These are phyloP conservation scores for Orchesella cincta DNA, from an alignment of 1,140 invertebrate species.

Conservation along the genomic window DNA sequence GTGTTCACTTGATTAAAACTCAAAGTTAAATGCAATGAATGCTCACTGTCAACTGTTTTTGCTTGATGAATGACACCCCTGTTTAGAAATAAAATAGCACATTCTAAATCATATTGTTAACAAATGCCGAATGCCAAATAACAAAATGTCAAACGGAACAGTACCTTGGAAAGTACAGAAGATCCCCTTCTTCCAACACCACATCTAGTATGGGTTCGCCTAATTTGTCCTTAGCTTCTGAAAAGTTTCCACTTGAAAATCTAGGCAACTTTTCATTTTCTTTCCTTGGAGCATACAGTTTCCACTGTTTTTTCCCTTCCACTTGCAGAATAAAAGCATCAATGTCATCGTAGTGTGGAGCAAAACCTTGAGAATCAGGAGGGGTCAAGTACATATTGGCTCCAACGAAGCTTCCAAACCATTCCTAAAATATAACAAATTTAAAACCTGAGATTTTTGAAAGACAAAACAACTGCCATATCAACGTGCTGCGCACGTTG, in stretches of 20 bases:
- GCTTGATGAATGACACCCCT: slow-evolving; percentile 93
- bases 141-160: neutral
- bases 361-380: slow-evolving; percentile 92
- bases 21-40: slow-evolving; percentile 90
- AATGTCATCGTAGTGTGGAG: slow-evolving; percentile 97
- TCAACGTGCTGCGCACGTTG: no score
- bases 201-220: slow-evolving; percentile 80
- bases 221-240: slow-evolving; percentile 66
- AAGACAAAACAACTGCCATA: no score
- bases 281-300: slow-evolving; percentile 74
- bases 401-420: slow-evolving; percentile 89
- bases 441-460: no score
- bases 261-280: slow-evolving; percentile 70
- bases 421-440: no score
- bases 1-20: slow-evolving; percentile 88
- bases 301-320: slow-evolving; percentile 94
- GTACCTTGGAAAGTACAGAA: slow-evolving; percentile 72
- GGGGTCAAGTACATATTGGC: slow-evolving; percentile 96
- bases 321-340: slow-evolving; percentile 96
- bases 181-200: slow-evolving; percentile 79
- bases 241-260: slow-evolving; percentile 80
- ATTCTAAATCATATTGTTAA: slow-evolving; percentile 2
- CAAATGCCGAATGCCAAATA: neutral
- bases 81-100: slow-evolving; percentile 63
- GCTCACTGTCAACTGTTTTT: slow-evolving; percentile 68